phyloP scores from a whole-genome alignment of 92 coral and sea anemone genomes.

The Porites lobata region DNA sequence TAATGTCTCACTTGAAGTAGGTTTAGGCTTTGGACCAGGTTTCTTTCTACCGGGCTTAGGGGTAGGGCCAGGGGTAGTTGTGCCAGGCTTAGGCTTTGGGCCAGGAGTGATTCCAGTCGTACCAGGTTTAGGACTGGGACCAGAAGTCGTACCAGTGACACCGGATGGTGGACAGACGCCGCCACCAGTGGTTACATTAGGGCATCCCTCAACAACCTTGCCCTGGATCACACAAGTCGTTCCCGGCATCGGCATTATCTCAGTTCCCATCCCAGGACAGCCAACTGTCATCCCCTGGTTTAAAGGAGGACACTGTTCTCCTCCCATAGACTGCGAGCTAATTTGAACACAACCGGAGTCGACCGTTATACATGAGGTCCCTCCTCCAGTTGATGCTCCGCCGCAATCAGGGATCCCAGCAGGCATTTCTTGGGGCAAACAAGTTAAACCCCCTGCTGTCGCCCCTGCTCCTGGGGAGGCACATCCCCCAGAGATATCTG shows the following conservation, averaged over 20 bases:
- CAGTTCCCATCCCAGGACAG: constrained; percentile 25
- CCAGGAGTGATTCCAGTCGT: not conserved
- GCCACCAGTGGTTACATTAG: constrained; percentile 24
- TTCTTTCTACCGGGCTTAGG: not conserved
- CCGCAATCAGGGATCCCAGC: constrained; percentile 1
- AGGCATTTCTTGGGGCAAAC: constrained; percentile 27
- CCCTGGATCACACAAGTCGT: constrained; percentile 43
- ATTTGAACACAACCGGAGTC: constrained; percentile 34
- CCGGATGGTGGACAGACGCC: not conserved
- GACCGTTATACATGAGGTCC: not conserved
- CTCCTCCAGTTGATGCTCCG: constrained; percentile 5
- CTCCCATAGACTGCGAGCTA: constrained; percentile 6
- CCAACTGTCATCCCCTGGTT: constrained; percentile 17
- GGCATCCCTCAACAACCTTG: constrained; percentile 37
- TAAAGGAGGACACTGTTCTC: constrained; percentile 4
- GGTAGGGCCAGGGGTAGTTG: not conserved
- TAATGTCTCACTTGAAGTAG: not conserved
- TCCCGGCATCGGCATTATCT: constrained; percentile 8
- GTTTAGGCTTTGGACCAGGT: not conserved
- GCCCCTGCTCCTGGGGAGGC: not conserved
- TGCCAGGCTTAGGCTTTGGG: not conserved
- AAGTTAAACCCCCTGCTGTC: not conserved
- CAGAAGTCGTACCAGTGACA: not conserved
- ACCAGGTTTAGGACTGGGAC: not conserved
- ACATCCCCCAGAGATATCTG: not conserved